phyloP scores from a whole-genome alignment of 2,113 vertebrate genomes.

The Epinephelus lanceolatus region DNA sequence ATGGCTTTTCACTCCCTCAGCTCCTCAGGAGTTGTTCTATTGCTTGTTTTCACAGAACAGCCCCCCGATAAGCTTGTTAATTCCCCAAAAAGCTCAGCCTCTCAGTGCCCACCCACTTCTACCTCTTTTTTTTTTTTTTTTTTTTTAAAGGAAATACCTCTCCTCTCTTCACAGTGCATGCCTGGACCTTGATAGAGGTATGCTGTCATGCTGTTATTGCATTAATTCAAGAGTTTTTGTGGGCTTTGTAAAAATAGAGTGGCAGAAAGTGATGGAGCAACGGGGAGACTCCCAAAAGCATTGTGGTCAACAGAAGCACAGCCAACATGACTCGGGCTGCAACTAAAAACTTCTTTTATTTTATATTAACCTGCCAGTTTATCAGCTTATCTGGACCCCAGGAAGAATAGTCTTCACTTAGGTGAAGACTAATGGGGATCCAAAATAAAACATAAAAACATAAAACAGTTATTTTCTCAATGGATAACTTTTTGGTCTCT shows the following conservation, averaged over 20 bases:
- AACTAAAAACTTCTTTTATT: background rate
- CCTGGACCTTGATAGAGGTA: slow-evolving; percentile 53
- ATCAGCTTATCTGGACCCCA: no score
- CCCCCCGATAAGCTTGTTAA: slow-evolving; percentile 75
- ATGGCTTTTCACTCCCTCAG: slow-evolving; percentile 52
- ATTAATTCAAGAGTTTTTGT: slow-evolving; percentile 31
- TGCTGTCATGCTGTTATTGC: slow-evolving; percentile 43
- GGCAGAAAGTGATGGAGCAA: background rate
- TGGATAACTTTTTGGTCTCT: no score
- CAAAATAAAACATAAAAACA: no score
- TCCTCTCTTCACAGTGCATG: slow-evolving; percentile 40
- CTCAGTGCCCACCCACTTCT: slow-evolving; percentile 63
- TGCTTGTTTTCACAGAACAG: slow-evolving; percentile 73
- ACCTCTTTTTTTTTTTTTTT: slow-evolving; percentile 26
- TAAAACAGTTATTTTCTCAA: no score
- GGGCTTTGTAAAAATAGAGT: slow-evolving; percentile 18
- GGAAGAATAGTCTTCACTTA: no score
- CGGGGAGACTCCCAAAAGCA: background rate
- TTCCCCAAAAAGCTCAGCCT: slow-evolving; percentile 59
- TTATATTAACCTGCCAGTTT: background rate
- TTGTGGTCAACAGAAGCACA: background rate
- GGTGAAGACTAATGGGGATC: no score
- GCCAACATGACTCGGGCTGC: no score
- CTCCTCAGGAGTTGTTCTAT: slow-evolving; percentile 60
- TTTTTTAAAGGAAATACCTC: slow-evolving; percentile 45